Evolutionary conservation across 2,888 invertebrate species (phyloP).

Genomic region (Trichopria drosophilae): DNA sequence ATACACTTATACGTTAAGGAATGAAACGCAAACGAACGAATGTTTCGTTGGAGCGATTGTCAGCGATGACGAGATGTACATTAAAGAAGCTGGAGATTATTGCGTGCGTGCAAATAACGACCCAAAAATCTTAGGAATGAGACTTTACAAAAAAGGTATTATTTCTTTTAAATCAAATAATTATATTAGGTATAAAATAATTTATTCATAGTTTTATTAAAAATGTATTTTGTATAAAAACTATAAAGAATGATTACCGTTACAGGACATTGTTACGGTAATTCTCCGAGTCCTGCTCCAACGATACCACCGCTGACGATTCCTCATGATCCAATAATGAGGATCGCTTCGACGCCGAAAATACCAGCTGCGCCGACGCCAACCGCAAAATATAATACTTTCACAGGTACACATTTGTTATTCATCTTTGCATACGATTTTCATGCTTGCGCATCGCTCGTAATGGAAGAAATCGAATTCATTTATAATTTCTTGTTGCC

Average conservation of each 20-base stretch:
- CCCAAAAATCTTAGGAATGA: conserved; percentile 66
- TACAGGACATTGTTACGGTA: conserved; percentile 55
- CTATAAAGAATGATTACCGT: conserved; percentile 13
- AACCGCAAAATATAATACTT: no score
- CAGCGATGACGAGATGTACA: conserved; percentile 65
- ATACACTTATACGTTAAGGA: conserved; percentile 68
- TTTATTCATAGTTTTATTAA: neutral
- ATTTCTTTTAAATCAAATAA: neutral
- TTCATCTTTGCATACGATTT: no score
- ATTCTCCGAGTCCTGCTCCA: conserved; percentile 56
- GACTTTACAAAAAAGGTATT: conserved; percentile 62
- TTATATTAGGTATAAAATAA: neutral
- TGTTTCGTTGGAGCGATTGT: conserved; percentile 68
- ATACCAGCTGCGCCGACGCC: conserved; percentile 11
- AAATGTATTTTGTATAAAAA: neutral
- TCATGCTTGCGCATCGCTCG: no score
- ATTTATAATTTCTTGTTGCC: no score
- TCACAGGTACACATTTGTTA: no score
- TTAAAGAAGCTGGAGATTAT: conserved; percentile 70
- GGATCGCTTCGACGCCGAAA: conserved; percentile 37
- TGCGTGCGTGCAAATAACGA: conserved; percentile 66
- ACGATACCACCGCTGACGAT: conserved; percentile 48
- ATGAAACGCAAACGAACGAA: conserved; percentile 66
- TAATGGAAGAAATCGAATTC: no score
- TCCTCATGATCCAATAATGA: conserved; percentile 49